Evolutionary conservation across 2,113 vertebrate genomes (phyloP).

Genomic region (Penelope pileata): DNA sequence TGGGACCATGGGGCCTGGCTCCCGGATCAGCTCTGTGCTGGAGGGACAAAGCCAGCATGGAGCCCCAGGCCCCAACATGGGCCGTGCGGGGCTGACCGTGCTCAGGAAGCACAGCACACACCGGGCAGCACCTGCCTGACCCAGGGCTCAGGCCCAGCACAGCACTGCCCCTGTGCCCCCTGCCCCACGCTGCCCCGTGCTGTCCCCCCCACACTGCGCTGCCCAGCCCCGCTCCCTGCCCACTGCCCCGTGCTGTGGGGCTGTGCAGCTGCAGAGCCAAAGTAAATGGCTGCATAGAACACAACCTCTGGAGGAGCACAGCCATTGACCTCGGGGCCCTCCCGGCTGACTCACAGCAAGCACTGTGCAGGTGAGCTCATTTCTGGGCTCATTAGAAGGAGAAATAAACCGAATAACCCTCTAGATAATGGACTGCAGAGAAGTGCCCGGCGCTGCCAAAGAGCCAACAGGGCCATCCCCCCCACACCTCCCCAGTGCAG

Average conservation of each 20-base stretch:
- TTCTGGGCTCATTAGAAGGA: background rate
- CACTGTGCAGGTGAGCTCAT: background rate
- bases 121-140: background rate
- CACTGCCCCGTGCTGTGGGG: rapidly evolving
- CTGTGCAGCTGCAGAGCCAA: rapidly evolving
- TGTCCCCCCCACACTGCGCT: background rate
- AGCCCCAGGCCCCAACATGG: background rate
- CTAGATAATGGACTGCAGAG: background rate
- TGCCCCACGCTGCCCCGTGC: background rate
- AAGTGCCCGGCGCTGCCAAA: background rate
- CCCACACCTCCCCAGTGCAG: too few species aligned
- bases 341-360: background rate
- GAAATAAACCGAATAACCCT: background rate
- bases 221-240: background rate
- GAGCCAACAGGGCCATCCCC: background rate
- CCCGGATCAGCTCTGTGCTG: rapidly evolving
- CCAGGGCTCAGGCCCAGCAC: background rate
- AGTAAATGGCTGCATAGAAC: background rate
- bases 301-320: background rate
- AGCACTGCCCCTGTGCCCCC: rapidly evolving
- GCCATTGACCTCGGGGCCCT: background rate
- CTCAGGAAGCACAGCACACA: background rate
- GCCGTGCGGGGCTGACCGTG: background rate
- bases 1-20: too few species aligned
- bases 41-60: rapidly evolving